Conservation (phyloP, 1,140 invertebrate genomes). For the Bombus picipes region DNA sequence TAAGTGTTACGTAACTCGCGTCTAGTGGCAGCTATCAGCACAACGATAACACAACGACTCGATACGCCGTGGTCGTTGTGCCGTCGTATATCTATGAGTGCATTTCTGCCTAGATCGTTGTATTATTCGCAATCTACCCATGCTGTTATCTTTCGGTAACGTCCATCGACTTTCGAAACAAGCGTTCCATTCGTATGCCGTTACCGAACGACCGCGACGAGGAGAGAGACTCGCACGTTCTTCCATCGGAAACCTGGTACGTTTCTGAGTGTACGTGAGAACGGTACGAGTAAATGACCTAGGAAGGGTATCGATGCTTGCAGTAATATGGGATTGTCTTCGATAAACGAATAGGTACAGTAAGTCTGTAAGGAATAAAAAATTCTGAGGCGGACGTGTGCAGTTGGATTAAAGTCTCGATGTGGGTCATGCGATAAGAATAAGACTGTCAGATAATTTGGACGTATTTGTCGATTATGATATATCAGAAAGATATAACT, state of each 20-base stretch:
- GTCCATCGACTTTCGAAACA: constrained; percentile 65
- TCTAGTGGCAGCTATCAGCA: constrained; percentile 77
- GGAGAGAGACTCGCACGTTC: constrained; percentile 4
- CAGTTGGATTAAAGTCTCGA: not conserved
- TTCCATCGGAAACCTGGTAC: constrained; percentile 15
- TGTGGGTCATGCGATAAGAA: not conserved
- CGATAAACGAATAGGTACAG: not conserved
- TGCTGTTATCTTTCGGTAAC: constrained; percentile 63
- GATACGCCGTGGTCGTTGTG: constrained; percentile 32
- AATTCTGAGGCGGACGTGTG: not conserved
- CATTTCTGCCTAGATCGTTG: constrained; percentile 56
- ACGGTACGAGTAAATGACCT: constrained; percentile 32
- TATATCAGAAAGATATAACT: not conserved
- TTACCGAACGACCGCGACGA: constrained; percentile 16
- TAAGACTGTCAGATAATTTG: not conserved
- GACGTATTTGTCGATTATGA: not conserved
- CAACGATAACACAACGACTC: constrained; percentile 69
- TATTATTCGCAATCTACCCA: constrained; percentile 63
- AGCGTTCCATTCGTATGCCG: constrained; percentile 34
- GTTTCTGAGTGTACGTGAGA: constrained; percentile 10
- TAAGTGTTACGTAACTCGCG: constrained; percentile 77
- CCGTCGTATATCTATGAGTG: constrained; percentile 52
- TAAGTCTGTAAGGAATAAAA: not conserved
- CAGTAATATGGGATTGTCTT: not conserved
- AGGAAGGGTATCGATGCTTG: constrained; percentile 3